These are phyloP conservation scores for Ophiodon elongatus DNA, from an alignment of 2,113 vertebrate genomes.

Conservation along the genomic window DNA sequence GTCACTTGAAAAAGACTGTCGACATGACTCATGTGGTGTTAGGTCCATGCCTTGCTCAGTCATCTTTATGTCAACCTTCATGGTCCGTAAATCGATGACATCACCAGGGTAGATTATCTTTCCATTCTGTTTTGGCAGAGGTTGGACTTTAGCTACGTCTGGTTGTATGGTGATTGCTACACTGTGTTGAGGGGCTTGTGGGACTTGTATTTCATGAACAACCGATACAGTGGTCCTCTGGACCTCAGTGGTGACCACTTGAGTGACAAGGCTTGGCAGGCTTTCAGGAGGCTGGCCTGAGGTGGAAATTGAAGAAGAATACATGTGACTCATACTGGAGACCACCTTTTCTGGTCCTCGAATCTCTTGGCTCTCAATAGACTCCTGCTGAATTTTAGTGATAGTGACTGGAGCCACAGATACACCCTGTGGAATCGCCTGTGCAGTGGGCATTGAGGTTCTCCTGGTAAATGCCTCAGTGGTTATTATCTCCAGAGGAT, in stretches of 20 bases:
- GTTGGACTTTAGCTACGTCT: slow-evolving; percentile 80
- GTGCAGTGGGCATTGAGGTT: slow-evolving; percentile 60
- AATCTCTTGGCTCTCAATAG: slow-evolving; percentile 86
- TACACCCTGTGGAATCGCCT: slow-evolving; percentile 59
- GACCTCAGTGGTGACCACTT: slow-evolving; percentile 86
- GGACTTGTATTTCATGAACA: slow-evolving; percentile 84
- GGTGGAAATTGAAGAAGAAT: slow-evolving; percentile 84
- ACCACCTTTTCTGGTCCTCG: slow-evolving; percentile 84
- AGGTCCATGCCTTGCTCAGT: slow-evolving; percentile 88
- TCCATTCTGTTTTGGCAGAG: slow-evolving; percentile 86
- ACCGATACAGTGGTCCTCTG: slow-evolving; percentile 87
- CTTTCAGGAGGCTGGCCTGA: slow-evolving; percentile 80
- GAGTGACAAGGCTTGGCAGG: slow-evolving; percentile 82
- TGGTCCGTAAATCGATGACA: slow-evolving; percentile 93
- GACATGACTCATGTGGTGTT: slow-evolving; percentile 86
- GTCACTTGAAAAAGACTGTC: slow-evolving; percentile 84
- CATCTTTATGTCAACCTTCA: slow-evolving; percentile 87
- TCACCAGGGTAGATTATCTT: slow-evolving; percentile 87
- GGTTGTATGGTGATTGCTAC: slow-evolving; percentile 83
- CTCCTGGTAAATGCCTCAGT: slow-evolving; percentile 65
- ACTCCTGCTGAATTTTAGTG: slow-evolving; percentile 84
- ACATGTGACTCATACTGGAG: slow-evolving; percentile 85
- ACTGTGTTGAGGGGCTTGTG: slow-evolving; percentile 78
- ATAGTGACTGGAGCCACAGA: slow-evolving; percentile 73
- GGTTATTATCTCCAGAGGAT: slow-evolving; percentile 69